Percentiles rank a stretch among this genome's conserved stretches.
Evolutionary conservation across 1,140 invertebrate genomes (phyloP).

Genomic region (Brachionus rubens): DNA sequence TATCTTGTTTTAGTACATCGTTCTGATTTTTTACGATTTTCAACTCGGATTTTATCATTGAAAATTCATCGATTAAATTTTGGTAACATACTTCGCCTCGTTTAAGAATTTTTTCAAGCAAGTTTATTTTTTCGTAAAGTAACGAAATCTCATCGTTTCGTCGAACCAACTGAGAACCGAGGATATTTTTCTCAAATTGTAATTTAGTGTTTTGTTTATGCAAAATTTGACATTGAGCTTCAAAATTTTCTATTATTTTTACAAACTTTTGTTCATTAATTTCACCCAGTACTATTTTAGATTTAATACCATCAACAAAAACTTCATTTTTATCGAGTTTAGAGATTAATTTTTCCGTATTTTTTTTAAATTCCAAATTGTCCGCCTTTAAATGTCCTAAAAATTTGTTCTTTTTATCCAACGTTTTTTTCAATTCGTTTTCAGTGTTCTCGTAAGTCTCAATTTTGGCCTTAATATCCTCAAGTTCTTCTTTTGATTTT

Average conservation of each 20-base stretch:
- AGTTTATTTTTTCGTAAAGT: slow-evolving; percentile 5
- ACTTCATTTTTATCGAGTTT: slow-evolving; percentile 17
- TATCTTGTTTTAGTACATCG: neutral
- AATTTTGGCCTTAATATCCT: neutral
- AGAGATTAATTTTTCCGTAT: slow-evolving; percentile 14
- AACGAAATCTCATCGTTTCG: slow-evolving; percentile 21
- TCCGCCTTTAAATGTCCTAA: neutral
- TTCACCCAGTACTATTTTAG: slow-evolving; percentile 1
- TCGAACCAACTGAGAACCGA: slow-evolving; percentile 22
- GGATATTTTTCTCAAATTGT: slow-evolving; percentile 22
- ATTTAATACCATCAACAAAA: neutral
- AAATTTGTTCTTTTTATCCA: neutral
- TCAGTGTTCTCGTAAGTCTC: neutral
- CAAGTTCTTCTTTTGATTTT: slow-evolving; percentile 18
- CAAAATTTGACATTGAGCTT: neutral
- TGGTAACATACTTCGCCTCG: slow-evolving; percentile 3
- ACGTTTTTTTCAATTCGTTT: slow-evolving; percentile 9
- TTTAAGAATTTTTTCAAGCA: neutral
- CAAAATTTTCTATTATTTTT: slow-evolving; percentile 28
- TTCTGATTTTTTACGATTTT: neutral
- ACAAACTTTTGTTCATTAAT: slow-evolving; percentile 3
- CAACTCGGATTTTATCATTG: neutral
- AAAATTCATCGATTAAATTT: neutral
- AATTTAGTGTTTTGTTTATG: neutral
- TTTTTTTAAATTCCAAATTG: slow-evolving; percentile 22